These are phyloP conservation scores for Drosophila paranaensis DNA, from an alignment of 2,888 invertebrate species.

Conservation along the genomic window DNA sequence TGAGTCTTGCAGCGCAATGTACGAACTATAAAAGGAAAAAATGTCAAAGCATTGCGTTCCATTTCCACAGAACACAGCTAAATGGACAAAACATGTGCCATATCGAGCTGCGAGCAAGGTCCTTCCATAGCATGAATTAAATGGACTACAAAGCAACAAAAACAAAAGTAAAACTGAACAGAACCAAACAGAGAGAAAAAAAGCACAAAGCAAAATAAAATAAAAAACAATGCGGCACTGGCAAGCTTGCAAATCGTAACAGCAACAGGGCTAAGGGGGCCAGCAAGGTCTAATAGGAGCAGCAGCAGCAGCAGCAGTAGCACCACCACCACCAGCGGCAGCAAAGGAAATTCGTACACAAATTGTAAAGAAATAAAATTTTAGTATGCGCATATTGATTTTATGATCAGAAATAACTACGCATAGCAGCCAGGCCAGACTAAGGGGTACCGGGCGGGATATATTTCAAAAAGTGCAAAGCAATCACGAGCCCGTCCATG, in stretches of 20 bases:
- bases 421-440: slow-evolving; percentile 51
- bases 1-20: slow-evolving; percentile 23
- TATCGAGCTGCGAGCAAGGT: slow-evolving; percentile 49
- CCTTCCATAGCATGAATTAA: slow-evolving; percentile 67
- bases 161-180: slow-evolving; percentile 29
- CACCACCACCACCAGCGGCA: slow-evolving; percentile 3
- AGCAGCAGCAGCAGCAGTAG: slow-evolving; percentile 6
- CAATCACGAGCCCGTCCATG: slow-evolving; percentile 64
- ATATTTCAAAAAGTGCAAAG: slow-evolving; percentile 74
- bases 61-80: slow-evolving; percentile 52
- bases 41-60: slow-evolving; percentile 73
- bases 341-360: slow-evolving; percentile 72
- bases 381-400: slow-evolving; percentile 82
- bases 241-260: slow-evolving; percentile 54
- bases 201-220: slow-evolving; percentile 17
- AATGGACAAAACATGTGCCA: slow-evolving; percentile 75
- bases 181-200: neutral
- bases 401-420: slow-evolving; percentile 79
- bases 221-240: slow-evolving; percentile 49
- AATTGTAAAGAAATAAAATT: slow-evolving; percentile 81
- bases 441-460: slow-evolving; percentile 7
- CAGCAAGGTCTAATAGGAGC: too few relatives aligned
- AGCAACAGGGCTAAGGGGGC: slow-evolving; percentile 32
- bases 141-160: slow-evolving; percentile 76
- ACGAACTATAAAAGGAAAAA: slow-evolving; percentile 55